Evolutionary conservation across 2,888 invertebrate genomes (phyloP).

Genomic region (Cataglyphis rosenhaueri): DNA sequence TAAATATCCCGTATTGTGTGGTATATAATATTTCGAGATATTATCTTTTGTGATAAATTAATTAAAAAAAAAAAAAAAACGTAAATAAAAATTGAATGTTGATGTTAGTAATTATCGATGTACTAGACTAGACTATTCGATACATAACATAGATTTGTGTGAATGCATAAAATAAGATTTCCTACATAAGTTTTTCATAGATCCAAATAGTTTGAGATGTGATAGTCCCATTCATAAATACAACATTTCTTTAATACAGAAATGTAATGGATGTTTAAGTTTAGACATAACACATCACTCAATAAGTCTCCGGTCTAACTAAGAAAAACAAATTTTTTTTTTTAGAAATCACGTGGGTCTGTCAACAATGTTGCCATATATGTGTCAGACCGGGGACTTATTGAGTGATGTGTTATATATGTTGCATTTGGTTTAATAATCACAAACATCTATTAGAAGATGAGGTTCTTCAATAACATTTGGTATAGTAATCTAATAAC

Average conservation of each 20-base stretch:
- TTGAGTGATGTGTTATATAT: neutral
- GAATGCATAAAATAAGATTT: constrained; percentile 7
- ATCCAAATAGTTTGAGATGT: constrained; percentile 2
- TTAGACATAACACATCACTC: neutral
- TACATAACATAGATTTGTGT: neutral
- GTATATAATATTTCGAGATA: neutral
- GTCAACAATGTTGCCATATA: no score
- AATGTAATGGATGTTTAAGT: neutral
- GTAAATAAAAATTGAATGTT: neutral
- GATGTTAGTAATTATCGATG: constrained; percentile 18
- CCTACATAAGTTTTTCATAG: neutral
- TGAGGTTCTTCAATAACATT: neutral
- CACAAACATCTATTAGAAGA: neutral
- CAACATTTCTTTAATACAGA: neutral
- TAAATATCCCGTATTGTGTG: neutral
- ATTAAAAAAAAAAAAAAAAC: neutral
- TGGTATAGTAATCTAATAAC: neutral
- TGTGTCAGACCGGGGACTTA: no score
- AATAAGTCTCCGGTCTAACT: no score
- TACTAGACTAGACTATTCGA: neutral
- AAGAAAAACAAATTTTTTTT: no score
- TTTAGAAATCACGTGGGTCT: no score
- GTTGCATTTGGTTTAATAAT: constrained; percentile 4
- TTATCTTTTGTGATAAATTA: neutral
- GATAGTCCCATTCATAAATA: neutral